A percentile compares a stretch with the other conserved stretches of the same genome.
Evolutionary conservation across 2,797 vertebrate genomes (phyloP).

Genomic region (Masticophis lateralis): DNA sequence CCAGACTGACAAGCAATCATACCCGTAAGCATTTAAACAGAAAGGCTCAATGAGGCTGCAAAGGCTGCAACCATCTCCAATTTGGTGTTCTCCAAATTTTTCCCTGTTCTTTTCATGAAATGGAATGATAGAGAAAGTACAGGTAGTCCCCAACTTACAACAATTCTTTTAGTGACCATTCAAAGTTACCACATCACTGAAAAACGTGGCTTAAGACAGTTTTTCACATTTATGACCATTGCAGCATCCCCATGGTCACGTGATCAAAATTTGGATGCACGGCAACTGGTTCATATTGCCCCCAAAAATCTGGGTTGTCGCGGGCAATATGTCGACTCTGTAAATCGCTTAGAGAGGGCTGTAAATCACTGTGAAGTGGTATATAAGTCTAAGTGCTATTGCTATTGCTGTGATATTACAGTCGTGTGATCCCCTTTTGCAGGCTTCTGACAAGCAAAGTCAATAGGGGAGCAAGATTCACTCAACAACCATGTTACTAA

Average conservation of each 20-base stretch:
- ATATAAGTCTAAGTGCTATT: not conserved
- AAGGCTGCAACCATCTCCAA: not conserved
- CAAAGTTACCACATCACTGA: not conserved
- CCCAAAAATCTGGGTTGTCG: not conserved
- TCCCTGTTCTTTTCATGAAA: not conserved
- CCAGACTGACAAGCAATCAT: not conserved
- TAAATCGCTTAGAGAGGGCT: not conserved
- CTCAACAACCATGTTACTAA: not conserved
- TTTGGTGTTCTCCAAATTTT: not conserved
- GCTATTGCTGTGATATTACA: not conserved
- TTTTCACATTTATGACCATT: not conserved
- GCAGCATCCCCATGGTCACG: not conserved
- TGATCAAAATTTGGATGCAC: not conserved
- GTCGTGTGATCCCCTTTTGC: not conserved
- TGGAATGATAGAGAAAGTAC: not conserved
- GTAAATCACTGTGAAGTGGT: not conserved
- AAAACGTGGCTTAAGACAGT: not conserved
- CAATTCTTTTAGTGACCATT: not conserved
- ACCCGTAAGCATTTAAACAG: slow-evolving; percentile 22
- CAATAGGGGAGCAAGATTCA: not conserved
- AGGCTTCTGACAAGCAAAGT: not conserved
- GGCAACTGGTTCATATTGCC: not conserved
- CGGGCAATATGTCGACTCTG: not conserved
- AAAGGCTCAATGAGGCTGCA: not conserved
- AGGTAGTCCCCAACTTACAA: not conserved